Evolutionary conservation across 2,113 vertebrate genomes (phyloP).

Genomic region (Strigops habroptila): DNA sequence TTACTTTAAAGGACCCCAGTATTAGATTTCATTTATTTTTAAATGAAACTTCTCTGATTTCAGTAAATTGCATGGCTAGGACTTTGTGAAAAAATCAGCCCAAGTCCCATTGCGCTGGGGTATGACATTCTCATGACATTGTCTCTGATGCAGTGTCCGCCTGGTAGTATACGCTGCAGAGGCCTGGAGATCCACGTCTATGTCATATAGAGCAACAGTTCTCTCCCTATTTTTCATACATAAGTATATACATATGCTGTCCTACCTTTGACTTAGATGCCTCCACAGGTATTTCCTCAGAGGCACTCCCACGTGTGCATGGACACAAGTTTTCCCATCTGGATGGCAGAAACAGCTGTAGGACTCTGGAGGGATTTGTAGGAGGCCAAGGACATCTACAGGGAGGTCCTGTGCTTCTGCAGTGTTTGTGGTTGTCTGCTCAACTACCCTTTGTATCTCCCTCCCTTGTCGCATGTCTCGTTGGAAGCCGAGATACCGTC

Average conservation of each 20-base stretch:
- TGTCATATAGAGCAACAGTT: fast-evolving
- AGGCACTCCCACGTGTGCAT: neutral
- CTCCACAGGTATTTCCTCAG: neutral
- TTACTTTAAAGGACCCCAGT: neutral
- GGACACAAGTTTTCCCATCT: neutral
- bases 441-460: neutral
- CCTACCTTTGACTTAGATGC: neutral
- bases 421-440: neutral
- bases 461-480: neutral
- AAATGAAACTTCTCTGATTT: neutral
- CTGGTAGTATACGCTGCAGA: neutral
- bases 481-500: fast-evolving
- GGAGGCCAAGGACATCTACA: neutral
- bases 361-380: fast-evolving
- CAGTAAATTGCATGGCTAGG: neutral
- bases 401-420: neutral
- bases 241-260: fast-evolving
- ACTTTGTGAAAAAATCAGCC: neutral
- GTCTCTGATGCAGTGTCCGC: neutral
- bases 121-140: fast-evolving
- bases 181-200: fast-evolving
- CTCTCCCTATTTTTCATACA: neutral
- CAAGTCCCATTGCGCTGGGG: fast-evolving
- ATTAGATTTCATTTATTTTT: neutral
- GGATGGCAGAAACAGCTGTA: constrained; percentile 5